Evolutionary conservation across 2,888 invertebrate genomes (phyloP).

Genomic region (Trissolcus brochymenae): DNA sequence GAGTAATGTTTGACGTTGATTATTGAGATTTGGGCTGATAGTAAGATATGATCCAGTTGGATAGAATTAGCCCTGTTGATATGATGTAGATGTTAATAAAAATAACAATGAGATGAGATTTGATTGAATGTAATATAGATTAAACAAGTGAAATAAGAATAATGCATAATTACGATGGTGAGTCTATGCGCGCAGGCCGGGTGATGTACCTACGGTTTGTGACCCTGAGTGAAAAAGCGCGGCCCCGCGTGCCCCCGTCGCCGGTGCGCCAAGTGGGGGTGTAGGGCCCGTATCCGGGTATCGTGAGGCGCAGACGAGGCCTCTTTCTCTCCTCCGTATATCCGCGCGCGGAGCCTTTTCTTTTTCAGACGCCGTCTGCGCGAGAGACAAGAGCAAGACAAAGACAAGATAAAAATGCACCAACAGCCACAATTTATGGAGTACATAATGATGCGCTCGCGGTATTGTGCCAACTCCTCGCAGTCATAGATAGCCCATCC

Average conservation of each 20-base stretch:
- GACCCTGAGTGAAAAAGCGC: conserved; percentile 72
- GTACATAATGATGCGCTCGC: conserved; percentile 68
- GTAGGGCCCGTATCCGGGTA: conserved; percentile 71
- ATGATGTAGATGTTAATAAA: background rate
- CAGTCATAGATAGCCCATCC: conserved; percentile 1
- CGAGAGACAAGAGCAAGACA: conserved; percentile 47
- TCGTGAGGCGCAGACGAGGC: conserved; percentile 59
- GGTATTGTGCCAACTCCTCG: conserved; percentile 25
- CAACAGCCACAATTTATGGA: conserved; percentile 66
- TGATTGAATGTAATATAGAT: too few relatives aligned
- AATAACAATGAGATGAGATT: too few relatives aligned
- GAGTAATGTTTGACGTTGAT: conserved; percentile 35
- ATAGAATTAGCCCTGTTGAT: background rate
- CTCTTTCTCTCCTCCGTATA: conserved; percentile 40
- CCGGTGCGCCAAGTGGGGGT: conserved; percentile 60
- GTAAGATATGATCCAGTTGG: background rate
- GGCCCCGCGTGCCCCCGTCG: conserved; percentile 53
- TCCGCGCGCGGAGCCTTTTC: conserved; percentile 29
- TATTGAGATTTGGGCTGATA: conserved; percentile 18
- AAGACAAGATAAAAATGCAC: conserved; percentile 38
- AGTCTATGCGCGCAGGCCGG: conserved; percentile 65
- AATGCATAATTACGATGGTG: conserved; percentile 66
- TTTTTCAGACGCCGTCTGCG: conserved; percentile 34
- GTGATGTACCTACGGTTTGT: conserved; percentile 71
- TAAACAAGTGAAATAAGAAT: conserved; percentile 57